Evolutionary conservation across 2,113 vertebrate genomes (phyloP).

Genomic region (Eonycteris spelaea): DNA sequence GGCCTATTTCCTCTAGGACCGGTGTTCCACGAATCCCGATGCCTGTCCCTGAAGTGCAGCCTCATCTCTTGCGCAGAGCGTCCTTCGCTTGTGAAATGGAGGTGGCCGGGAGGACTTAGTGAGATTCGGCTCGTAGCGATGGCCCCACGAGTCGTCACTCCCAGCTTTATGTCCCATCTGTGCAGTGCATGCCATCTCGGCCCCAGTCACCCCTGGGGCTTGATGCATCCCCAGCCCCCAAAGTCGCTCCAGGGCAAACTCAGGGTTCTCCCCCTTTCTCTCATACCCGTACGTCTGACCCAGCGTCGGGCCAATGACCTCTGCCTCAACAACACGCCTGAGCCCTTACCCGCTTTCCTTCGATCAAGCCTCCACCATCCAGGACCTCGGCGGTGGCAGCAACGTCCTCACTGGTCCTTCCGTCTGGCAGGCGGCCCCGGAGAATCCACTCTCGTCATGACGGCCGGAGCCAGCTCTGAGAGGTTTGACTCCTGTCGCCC

Average conservation of each 20-base stretch:
- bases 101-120: background rate
- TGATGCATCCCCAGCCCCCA: background rate
- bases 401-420: background rate
- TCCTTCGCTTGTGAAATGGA: background rate
- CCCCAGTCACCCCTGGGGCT: background rate
- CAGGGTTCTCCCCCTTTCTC: background rate
- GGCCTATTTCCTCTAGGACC: background rate
- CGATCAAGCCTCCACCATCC: background rate
- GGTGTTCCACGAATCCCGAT: too few species aligned
- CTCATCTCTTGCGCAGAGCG: background rate
- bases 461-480: background rate
- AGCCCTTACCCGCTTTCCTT: background rate
- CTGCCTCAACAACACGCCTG: background rate
- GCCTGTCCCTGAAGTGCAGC: background rate
- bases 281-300: background rate
- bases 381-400: background rate
- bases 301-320: background rate
- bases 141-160: too few species aligned
- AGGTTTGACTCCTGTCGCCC: background rate
- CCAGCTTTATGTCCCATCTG: too few species aligned
- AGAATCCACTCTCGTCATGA: background rate
- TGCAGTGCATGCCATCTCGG: background rate
- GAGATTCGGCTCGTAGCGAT: background rate
- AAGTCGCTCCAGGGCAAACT: background rate
- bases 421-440: background rate